phyloP scores from a whole-genome alignment of 2,888 invertebrate species.

The Trissolcus brochymenae region DNA sequence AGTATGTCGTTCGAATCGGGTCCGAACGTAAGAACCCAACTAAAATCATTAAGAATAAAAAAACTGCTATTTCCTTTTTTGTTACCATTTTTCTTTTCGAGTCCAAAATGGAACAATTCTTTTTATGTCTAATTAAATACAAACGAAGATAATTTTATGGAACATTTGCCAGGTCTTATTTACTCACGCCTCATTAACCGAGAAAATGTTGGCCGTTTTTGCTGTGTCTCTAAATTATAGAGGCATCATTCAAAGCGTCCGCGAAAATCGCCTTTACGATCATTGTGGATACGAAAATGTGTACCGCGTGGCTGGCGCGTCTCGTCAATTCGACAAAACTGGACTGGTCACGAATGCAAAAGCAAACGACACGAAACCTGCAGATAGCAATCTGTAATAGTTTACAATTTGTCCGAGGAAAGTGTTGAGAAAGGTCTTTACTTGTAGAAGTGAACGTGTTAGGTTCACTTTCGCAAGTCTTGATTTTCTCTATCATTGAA shows the following conservation, averaged over 20 bases:
- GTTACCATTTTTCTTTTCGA: no score
- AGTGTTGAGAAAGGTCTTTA: constrained; percentile 35
- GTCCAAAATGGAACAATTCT: no score
- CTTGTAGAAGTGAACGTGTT: constrained; percentile 54
- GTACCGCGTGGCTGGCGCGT: no score
- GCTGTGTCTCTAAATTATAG: background rate
- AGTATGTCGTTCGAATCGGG: background rate
- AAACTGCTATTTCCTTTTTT: no score
- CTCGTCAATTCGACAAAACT: background rate
- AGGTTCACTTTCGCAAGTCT: constrained; percentile 70
- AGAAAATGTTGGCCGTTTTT: no score
- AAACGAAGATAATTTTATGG: no score
- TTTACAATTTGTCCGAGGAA: constrained; percentile 40
- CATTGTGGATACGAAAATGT: background rate
- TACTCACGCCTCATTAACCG: no score
- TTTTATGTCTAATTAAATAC: no score
- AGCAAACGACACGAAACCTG: constrained; percentile 11
- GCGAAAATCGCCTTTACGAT: background rate
- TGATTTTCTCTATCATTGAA: constrained; percentile 59
- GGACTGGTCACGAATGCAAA: constrained; percentile 1
- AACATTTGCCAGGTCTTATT: no score
- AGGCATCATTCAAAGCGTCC: background rate
- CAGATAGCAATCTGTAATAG: constrained; percentile 19
- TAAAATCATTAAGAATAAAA: no score
- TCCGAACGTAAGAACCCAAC: no score